A percentile compares a stretch with the other conserved stretches of the same genome.
phyloP scores from a whole-genome alignment of 2,888 invertebrate genomes.

The Cetonia aurata region DNA sequence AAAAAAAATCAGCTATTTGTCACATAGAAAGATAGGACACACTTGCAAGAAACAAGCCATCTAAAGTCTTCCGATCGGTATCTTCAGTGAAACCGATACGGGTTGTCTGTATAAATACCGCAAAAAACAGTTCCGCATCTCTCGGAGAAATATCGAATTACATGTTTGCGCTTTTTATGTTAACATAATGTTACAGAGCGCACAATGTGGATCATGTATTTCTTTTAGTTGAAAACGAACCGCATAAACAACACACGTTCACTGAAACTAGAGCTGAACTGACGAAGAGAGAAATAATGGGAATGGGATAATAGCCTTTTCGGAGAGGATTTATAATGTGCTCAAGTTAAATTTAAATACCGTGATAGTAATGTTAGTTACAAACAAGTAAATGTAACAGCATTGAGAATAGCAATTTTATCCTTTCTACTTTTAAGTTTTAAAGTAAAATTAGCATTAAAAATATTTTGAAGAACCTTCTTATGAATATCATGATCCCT shows the following conservation, averaged over 20 bases:
- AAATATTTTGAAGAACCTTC: too few species aligned
- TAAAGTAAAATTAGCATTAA: too few species aligned
- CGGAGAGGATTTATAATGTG: too few species aligned
- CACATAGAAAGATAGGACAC: slow-evolving; percentile 32
- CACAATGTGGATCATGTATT: slow-evolving; percentile 40
- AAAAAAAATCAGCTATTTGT: slow-evolving; percentile 38
- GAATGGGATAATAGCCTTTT: not conserved
- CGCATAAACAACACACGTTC: not conserved
- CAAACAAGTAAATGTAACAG: too few species aligned
- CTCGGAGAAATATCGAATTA: slow-evolving; percentile 46
- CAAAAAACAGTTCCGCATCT: slow-evolving; percentile 59
- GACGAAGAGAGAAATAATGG: not conserved
- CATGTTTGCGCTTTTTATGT: slow-evolving; percentile 42
- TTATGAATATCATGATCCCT: too few species aligned
- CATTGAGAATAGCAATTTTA: too few species aligned
- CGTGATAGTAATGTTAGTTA: too few species aligned
- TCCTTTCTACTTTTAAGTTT: too few species aligned
- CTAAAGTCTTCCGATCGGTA: slow-evolving; percentile 51
- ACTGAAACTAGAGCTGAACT: not conserved
- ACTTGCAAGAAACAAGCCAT: slow-evolving; percentile 29
- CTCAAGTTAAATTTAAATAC: too few species aligned
- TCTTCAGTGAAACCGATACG: slow-evolving; percentile 59
- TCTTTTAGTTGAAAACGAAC: slow-evolving; percentile 29
- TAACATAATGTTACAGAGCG: slow-evolving; percentile 38
- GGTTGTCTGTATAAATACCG: slow-evolving; percentile 56